Conservation (phyloP, 2,113 vertebrate species). For the Tragelaphus imberbis region DNA sequence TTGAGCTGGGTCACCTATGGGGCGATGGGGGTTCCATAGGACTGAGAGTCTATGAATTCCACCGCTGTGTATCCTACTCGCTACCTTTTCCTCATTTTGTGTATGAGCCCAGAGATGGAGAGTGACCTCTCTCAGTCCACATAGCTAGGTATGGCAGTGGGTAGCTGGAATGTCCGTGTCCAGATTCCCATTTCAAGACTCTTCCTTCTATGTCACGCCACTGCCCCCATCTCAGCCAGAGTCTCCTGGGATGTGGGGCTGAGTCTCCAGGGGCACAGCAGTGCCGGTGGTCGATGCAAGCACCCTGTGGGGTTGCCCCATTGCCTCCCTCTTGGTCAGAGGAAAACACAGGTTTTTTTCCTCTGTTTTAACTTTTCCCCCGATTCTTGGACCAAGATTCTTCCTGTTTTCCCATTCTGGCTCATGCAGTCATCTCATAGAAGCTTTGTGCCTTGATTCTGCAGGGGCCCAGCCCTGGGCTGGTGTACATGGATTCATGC, state of each 20-base stretch:
- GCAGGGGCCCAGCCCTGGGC: background rate
- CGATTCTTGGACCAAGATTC: background rate
- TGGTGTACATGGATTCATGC: background rate
- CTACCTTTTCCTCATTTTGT: background rate
- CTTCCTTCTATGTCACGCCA: background rate
- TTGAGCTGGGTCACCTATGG: background rate
- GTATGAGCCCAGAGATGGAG: background rate
- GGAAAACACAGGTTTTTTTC: background rate
- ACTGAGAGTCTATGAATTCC: background rate
- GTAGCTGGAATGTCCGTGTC: background rate
- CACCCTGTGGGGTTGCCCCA: background rate
- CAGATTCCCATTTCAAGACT: background rate
- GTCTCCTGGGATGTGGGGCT: background rate
- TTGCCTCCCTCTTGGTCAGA: background rate
- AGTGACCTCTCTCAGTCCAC: background rate
- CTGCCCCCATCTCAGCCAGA: background rate
- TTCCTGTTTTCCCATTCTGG: background rate
- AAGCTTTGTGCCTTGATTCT: background rate
- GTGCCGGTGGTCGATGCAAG: background rate
- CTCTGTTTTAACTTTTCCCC: background rate
- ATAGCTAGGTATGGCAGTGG: background rate
- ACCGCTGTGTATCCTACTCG: fast-evolving
- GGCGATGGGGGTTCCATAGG: background rate
- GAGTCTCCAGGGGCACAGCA: background rate
- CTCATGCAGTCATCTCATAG: background rate